These are phyloP conservation scores for Lepus townsendii DNA, from an alignment of 2,797 vertebrate species.

Conservation along the genomic window DNA sequence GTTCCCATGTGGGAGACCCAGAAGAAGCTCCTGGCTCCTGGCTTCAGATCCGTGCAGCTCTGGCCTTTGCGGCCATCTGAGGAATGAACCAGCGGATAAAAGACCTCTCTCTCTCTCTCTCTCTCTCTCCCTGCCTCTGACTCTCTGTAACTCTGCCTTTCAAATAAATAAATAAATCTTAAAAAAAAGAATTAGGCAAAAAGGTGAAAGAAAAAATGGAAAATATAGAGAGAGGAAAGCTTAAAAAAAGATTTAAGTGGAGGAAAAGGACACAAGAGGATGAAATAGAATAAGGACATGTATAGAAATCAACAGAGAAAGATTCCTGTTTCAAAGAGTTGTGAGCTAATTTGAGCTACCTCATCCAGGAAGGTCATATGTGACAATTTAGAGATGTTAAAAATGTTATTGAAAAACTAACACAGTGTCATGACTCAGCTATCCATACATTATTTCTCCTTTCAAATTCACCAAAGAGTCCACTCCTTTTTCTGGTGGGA, in stretches of 20 bases:
- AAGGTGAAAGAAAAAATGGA: neutral
- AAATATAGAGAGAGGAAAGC: neutral
- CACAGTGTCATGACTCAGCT: neutral
- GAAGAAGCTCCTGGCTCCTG: too few relatives aligned
- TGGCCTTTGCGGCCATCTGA: too few relatives aligned
- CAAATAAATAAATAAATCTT: too few relatives aligned
- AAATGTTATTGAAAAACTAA: neutral
- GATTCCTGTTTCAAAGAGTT: neutral
- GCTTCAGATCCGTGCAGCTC: too few relatives aligned
- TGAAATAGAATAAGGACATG: neutral
- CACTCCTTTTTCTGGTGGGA: neutral
- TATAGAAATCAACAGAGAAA: neutral
- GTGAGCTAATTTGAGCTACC: neutral
- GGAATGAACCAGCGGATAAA: too few relatives aligned
- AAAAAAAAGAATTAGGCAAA: neutral
- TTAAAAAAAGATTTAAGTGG: neutral
- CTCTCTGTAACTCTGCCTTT: too few relatives aligned
- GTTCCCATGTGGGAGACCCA: too few relatives aligned
- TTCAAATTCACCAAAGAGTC: neutral
- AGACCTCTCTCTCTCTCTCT: too few relatives aligned
- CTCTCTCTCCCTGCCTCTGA: too few relatives aligned
- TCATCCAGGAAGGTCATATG: neutral
- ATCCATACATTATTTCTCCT: neutral
- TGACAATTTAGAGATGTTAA: neutral
- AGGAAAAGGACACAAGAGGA: neutral